Evolutionary conservation across 2,797 vertebrate species (phyloP), one percentile per base, ranked within the genome.

Genomic region (Spinus olivaceus): DNA sequence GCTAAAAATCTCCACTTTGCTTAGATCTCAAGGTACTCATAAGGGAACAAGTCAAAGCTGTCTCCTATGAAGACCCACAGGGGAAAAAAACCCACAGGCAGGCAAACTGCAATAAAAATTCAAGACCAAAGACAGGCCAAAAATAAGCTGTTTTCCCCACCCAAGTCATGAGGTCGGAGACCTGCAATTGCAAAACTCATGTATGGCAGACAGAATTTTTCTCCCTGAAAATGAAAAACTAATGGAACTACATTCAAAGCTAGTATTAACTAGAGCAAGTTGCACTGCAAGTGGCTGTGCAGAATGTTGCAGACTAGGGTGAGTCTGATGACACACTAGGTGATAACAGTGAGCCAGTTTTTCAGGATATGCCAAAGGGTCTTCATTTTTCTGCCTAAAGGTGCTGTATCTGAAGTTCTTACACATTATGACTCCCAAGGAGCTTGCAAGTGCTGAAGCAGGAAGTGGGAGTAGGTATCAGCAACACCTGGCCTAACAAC

Each of bases 331-430:
- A 63, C 54, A 65, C 23, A 47, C 7, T 32, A 65, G 19, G 37
- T 33, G 84, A 73, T 66, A 96, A 87, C 25, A 74, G n/a, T 9
- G 46, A 95, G 57, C 80, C 42, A 59, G 85, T 90, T 93, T 94
- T 95, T 93, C 89, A 93, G 74, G 74, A 95, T 94, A 85, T 53
- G 67, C 67, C 44, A 57, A 86, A 83, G 59, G 35, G 54, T 91
- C 79, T 83, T 81, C 46, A 92, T 69, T 95, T 96, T 92, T 96
- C 69, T 88, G 80, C 72, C 76, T 92, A 66, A 86, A 94, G 51
- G 61, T 61, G 30, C 57, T 59, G 22, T 42, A 92, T 73, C 32
- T 91, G 50, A 93, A 78, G 35, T 69, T 90, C 42, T 90, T 86
- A 71, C 93, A 70, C 39, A 18, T 80, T 32, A 35, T 32, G 44